Percentiles rank a stretch among this genome's conserved stretches.
phyloP scores from a whole-genome alignment of 37 sponge, comb jelly and placozoan species.

The Halisarca cf. caerulea region DNA sequence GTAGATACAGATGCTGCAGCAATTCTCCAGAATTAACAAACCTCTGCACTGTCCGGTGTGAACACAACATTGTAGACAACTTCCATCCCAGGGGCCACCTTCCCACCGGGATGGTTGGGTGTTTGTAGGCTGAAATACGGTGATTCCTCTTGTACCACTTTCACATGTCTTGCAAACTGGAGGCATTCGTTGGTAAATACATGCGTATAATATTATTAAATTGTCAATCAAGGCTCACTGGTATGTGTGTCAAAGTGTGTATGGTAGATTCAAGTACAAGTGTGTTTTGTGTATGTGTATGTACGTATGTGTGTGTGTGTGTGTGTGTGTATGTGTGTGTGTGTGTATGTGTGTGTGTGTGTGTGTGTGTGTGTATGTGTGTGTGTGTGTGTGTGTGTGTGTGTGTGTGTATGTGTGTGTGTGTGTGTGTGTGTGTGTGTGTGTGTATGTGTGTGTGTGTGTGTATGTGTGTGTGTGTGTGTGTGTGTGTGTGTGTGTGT shows the following conservation, averaged over 20 bases:
- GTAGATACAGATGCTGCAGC: not conserved
- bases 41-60: conserved; percentile 87
- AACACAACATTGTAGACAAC: conserved; percentile 80
- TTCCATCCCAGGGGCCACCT: conserved; percentile 98
- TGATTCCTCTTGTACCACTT: conserved; percentile 84
- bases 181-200: no score
- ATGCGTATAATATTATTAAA: no score
- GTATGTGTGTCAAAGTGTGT: no score
- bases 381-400: not conserved
- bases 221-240: no score
- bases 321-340: not conserved
- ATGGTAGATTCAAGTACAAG: no score
- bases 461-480: no score
- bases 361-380: not conserved
- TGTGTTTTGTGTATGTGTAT: not conserved
- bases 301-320: not conserved
- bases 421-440: no score
- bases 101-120: conserved; percentile 60
- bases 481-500: no score
- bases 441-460: no score
- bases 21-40: not conserved
- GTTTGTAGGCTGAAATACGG: conserved; percentile 88
- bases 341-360: not conserved
- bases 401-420: no score
- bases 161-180: conserved; percentile 86